A percentile compares a stretch with the other conserved stretches of the same genome.
Evolutionary conservation across 2,797 vertebrate genomes (phyloP).

Genomic region (Pantherophis vulpinus): DNA sequence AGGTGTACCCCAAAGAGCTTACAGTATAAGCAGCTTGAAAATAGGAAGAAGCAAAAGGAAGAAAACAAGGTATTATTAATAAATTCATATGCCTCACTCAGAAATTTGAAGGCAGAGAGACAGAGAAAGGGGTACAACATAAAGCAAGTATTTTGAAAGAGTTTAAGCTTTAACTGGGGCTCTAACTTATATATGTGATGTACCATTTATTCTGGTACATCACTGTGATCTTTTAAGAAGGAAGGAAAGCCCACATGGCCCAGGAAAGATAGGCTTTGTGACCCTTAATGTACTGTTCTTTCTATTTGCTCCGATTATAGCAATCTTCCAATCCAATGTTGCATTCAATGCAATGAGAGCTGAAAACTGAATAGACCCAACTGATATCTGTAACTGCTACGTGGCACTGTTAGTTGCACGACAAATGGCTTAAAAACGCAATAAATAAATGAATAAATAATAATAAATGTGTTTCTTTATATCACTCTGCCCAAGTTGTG

Average conservation of each 20-base stretch:
- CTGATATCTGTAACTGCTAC: neutral
- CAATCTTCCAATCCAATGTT: neutral
- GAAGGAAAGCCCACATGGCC: neutral
- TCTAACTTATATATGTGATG: neutral
- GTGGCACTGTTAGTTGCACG: neutral
- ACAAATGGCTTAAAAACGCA: neutral
- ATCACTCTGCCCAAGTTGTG: neutral
- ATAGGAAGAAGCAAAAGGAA: neutral
- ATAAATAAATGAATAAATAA: neutral
- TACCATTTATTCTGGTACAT: neutral
- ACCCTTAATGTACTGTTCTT: neutral
- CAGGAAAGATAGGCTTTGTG: neutral
- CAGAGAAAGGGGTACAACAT: neutral
- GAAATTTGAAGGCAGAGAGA: too few species aligned
- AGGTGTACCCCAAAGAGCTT: neutral
- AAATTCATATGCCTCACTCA: neutral
- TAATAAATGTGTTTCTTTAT: neutral
- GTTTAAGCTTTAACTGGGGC: neutral
- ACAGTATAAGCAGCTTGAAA: neutral
- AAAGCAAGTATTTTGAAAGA: neutral
- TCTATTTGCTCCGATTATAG: neutral
- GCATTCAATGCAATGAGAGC: neutral
- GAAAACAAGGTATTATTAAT: neutral
- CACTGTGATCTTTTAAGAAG: neutral
- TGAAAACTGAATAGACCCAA: neutral